A percentile compares a stretch with the other conserved stretches of the same genome.
These are phyloP conservation scores for Prionace glauca DNA, from an alignment of 2,797 vertebrate species.

Conservation along the genomic window DNA sequence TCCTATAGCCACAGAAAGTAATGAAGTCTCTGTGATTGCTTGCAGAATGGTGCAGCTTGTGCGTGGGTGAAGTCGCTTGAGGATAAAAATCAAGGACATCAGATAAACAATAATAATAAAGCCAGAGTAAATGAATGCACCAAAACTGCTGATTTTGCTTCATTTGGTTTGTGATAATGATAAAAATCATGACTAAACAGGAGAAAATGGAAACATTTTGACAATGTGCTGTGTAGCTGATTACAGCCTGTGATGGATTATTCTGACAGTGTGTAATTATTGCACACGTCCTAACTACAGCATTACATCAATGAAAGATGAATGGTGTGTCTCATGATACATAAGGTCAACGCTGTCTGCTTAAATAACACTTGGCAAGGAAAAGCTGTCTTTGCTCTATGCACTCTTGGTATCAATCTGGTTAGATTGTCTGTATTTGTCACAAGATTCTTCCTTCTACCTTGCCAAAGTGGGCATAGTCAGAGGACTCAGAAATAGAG, in stretches of 20 bases:
- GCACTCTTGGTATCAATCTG: not conserved
- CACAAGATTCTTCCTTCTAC: not conserved
- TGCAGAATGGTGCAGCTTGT: not conserved
- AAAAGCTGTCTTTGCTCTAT: not conserved
- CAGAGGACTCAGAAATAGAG: not conserved
- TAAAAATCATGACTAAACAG: slow-evolving; percentile 31
- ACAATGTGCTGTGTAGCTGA: slow-evolving; percentile 28
- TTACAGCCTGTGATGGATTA: slow-evolving; percentile 32
- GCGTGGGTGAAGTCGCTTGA: not conserved
- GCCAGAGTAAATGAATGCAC: not conserved
- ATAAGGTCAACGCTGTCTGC: not conserved
- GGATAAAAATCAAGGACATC: slow-evolving; percentile 31
- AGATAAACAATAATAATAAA: slow-evolving; percentile 25
- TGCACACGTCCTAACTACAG: not conserved
- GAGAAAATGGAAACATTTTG: slow-evolving; percentile 16
- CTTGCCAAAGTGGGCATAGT: not conserved
- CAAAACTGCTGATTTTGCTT: slow-evolving; percentile 24
- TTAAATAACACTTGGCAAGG: not conserved
- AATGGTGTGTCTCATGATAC: not conserved
- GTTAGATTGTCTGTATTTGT: not conserved
- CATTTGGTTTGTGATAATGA: slow-evolving; percentile 29
- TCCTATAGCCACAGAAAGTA: not conserved
- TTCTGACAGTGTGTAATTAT: slow-evolving; percentile 28
- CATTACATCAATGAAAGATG: slow-evolving; percentile 21
- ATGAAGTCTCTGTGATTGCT: not conserved